phyloP scores from a whole-genome alignment of 2,888 invertebrate species.

The Netelia melanura region DNA sequence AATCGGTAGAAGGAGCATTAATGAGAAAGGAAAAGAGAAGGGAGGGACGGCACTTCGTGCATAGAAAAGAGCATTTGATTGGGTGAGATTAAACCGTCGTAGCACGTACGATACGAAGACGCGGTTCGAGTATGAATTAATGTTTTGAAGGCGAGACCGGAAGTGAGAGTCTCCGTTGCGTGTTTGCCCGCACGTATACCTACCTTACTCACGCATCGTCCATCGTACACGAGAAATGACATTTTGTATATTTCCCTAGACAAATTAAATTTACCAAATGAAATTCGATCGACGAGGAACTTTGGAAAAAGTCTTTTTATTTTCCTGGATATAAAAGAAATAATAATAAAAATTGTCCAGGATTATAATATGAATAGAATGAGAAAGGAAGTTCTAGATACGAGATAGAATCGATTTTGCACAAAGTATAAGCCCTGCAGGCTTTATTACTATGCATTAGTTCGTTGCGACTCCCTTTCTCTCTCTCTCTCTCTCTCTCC shows the following conservation, averaged over 20 bases:
- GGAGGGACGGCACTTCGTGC: constrained; percentile 26
- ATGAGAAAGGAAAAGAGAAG: background rate
- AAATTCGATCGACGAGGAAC: background rate
- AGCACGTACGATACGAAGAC: constrained; percentile 26
- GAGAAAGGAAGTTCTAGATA: background rate
- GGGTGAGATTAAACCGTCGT: constrained; percentile 41
- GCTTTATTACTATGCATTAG: constrained; percentile 64
- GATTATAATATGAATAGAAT: background rate
- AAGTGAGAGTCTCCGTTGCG: background rate
- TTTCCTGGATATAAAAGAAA: background rate
- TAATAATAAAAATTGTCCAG: background rate
- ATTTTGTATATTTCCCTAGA: background rate
- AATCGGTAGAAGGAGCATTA: background rate
- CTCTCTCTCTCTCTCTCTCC: background rate
- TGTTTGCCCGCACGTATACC: background rate
- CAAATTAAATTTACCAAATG: background rate
- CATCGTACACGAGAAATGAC: background rate
- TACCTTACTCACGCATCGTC: background rate
- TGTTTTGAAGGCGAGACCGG: background rate
- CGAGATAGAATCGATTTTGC: constrained; percentile 57
- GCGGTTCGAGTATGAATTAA: background rate
- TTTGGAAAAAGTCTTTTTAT: no score
- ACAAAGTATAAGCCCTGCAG: constrained; percentile 38
- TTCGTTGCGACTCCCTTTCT: constrained; percentile 20
- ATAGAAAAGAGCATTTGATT: constrained; percentile 7